A percentile compares a stretch with the other conserved stretches of the same genome.
These are phyloP conservation scores for Choristoneura rosaceana DNA, from an alignment of 2,888 invertebrate genomes.

Conservation along the genomic window DNA sequence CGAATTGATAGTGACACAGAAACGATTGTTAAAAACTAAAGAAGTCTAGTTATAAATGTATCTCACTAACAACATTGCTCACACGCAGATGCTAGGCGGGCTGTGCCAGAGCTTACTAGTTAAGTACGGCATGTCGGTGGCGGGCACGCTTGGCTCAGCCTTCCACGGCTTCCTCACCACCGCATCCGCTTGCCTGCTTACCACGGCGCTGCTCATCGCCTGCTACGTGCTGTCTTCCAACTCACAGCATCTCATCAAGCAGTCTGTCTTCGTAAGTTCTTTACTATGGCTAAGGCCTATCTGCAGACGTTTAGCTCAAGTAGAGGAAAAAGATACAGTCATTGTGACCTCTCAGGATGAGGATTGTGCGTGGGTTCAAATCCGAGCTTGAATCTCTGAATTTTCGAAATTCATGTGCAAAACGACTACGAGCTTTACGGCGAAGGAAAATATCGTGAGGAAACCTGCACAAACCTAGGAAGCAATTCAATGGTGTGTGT, in stretches of 20 bases:
- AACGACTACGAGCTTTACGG: too few relatives aligned
- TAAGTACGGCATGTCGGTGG: conserved; percentile 91
- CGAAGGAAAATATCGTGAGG: too few relatives aligned
- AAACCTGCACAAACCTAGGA: too few relatives aligned
- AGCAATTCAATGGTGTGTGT: too few relatives aligned
- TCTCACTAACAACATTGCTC: conserved; percentile 26
- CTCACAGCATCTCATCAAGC: conserved; percentile 90
- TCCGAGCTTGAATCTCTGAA: too few relatives aligned
- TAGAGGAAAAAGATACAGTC: too few relatives aligned
- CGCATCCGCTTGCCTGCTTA: conserved; percentile 92
- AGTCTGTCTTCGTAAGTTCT: conserved; percentile 92
- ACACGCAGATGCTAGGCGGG: conserved; percentile 89
- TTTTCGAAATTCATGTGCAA: too few relatives aligned
- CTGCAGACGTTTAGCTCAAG: not conserved
- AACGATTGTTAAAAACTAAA: too few relatives aligned
- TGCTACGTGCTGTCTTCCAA: conserved; percentile 93
- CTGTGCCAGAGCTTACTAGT: conserved; percentile 92
- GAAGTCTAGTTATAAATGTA: not conserved
- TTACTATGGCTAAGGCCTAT: not conserved
- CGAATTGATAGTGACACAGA: too few relatives aligned
- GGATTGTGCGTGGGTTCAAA: too few relatives aligned
- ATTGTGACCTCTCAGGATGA: too few relatives aligned
- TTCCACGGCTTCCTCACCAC: conserved; percentile 93
- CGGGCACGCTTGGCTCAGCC: conserved; percentile 90
- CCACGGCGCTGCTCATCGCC: conserved; percentile 89